phyloP scores from a whole-genome alignment of 2,113 vertebrate genomes.

The Numida meleagris region DNA sequence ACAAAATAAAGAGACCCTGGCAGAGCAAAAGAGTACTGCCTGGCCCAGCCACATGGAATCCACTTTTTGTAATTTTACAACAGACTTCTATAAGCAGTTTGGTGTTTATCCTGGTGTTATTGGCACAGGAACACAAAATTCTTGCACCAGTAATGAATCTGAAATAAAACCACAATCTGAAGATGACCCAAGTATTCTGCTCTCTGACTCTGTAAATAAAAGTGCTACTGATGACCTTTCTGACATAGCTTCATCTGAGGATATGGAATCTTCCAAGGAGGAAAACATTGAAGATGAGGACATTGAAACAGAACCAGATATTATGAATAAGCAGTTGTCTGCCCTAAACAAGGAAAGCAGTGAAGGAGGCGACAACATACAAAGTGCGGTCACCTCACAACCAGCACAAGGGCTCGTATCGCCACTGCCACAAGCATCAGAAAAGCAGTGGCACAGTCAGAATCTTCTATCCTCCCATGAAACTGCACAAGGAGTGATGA shows the following conservation, averaged over 20 bases:
- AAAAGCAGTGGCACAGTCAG: conserved; percentile 92
- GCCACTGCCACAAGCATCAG: conserved; percentile 77
- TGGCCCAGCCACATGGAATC: conserved; percentile 90
- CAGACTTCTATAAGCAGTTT: conserved; percentile 95
- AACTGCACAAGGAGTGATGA: conserved; percentile 84
- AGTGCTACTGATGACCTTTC: conserved; percentile 82
- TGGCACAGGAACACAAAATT: conserved; percentile 77
- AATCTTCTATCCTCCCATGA: conserved; percentile 86
- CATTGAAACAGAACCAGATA: conserved; percentile 73
- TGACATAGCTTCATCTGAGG: conserved; percentile 88
- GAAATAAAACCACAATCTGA: conserved; percentile 75
- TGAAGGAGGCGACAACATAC: conserved; percentile 78
- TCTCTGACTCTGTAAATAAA: conserved; percentile 77
- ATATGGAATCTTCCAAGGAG: conserved; percentile 87
- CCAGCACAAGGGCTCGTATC: conserved; percentile 75
- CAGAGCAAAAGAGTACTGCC: conserved; percentile 80
- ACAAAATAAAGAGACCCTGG: conserved; percentile 79
- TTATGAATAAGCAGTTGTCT: conserved; percentile 71
- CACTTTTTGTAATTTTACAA: conserved; percentile 84
- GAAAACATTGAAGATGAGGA: conserved; percentile 90
- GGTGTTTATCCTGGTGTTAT: conserved; percentile 84
- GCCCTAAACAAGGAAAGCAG: conserved; percentile 75
- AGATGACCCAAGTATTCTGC: conserved; percentile 80
- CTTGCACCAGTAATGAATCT: conserved; percentile 73
- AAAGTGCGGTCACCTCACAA: conserved; percentile 71